phyloP scores from a whole-genome alignment of 2,113 vertebrate genomes.

The Jaculus jaculus region DNA sequence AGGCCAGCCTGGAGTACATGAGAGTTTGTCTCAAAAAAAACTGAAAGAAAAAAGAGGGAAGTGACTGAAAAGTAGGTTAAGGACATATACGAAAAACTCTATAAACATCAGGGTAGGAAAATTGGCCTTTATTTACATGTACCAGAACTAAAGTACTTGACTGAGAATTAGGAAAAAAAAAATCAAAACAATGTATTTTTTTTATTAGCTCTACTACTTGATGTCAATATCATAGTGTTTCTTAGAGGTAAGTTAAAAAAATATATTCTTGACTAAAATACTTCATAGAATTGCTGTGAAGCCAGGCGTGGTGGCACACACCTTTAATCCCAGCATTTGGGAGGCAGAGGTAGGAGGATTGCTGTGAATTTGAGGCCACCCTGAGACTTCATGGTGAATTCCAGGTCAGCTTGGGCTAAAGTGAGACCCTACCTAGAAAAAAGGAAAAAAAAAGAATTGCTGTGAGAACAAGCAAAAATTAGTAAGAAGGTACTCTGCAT shows the following conservation, averaged over 20 bases:
- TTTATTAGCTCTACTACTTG: not conserved
- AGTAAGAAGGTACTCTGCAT: not conserved
- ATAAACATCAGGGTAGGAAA: not conserved
- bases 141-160: not conserved
- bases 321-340: too few species aligned
- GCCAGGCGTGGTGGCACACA: too few species aligned
- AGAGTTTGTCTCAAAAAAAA: not conserved
- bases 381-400: too few species aligned
- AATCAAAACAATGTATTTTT: not conserved
- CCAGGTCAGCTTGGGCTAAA: too few species aligned
- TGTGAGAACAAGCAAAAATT: not conserved
- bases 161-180: not conserved
- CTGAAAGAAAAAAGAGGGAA: not conserved
- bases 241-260: not conserved
- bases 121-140: not conserved
- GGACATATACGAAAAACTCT: not conserved
- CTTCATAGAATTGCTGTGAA: not conserved
- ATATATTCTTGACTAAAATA: not conserved
- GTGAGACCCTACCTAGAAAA: too few species aligned
- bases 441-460: not conserved
- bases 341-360: too few species aligned
- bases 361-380: too few species aligned
- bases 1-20: not conserved
- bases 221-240: too few species aligned
- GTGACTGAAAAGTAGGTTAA: not conserved